Evolutionary conservation across 2,797 vertebrate species (phyloP).

Genomic region (Chloroceryle inda): DNA sequence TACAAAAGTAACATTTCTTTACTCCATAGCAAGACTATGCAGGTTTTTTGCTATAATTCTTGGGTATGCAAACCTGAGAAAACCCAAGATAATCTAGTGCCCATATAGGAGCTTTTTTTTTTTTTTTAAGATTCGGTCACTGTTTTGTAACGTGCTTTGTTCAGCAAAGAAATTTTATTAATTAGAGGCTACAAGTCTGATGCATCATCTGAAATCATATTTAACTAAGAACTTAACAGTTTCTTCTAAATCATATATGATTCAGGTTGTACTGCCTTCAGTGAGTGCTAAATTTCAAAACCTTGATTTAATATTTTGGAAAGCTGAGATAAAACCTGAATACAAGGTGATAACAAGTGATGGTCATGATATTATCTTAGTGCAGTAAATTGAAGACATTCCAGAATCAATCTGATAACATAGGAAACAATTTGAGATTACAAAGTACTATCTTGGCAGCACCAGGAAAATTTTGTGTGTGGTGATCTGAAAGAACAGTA

Average conservation of each 20-base stretch:
- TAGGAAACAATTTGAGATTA: slow-evolving; percentile 13
- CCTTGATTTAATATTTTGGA: not conserved
- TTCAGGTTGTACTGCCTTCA: not conserved
- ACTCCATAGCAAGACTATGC: not conserved
- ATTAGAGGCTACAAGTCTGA: not conserved
- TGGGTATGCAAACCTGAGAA: not conserved
- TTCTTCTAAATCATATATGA: not conserved
- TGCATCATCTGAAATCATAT: not conserved
- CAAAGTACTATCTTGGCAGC: not conserved
- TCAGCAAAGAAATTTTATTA: not conserved
- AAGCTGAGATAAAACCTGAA: slow-evolving; percentile 9
- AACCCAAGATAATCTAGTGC: not conserved
- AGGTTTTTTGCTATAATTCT: not conserved
- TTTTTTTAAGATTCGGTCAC: not conserved
- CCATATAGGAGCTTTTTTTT: not conserved
- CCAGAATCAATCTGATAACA: not conserved
- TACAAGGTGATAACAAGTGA: not conserved
- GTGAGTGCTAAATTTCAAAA: not conserved
- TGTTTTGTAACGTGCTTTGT: not conserved
- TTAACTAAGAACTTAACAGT: not conserved
- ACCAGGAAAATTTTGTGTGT: not conserved
- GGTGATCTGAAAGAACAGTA: not conserved
- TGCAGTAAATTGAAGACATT: slow-evolving; percentile 15
- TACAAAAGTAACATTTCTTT: not conserved
- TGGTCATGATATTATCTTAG: not conserved